A percentile compares a stretch with the other conserved stretches of the same genome.
Conservation (phyloP, 2,797 vertebrate genomes). For the Semotilus atromaculatus region DNA sequence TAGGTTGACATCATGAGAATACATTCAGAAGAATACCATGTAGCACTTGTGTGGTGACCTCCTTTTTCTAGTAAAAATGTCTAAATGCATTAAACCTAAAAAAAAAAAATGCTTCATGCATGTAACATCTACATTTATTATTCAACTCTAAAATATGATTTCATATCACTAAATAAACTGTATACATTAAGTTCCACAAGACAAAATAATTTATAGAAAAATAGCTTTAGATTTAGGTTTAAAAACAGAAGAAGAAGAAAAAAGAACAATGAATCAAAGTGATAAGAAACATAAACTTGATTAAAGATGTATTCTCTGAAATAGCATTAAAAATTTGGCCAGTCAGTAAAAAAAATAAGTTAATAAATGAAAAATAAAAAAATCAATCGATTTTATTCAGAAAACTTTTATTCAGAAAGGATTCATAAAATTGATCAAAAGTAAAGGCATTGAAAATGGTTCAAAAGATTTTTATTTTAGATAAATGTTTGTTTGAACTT, state of each 20-base stretch:
- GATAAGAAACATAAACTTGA: not conserved
- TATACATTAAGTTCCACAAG: not conserved
- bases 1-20: not conserved
- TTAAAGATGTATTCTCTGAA: not conserved
- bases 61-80: not conserved
- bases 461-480: not conserved
- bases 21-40: not conserved
- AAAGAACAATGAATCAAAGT: not conserved
- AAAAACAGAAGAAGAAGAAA: not conserved
- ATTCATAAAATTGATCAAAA: not conserved
- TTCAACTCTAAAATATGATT: not conserved
- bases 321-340: not conserved
- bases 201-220: not conserved
- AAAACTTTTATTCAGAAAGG: not conserved
- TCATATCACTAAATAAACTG: not conserved
- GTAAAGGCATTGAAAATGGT: not conserved
- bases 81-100: not conserved
- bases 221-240: not conserved
- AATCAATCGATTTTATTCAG: not conserved
- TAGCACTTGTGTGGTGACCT: no score
- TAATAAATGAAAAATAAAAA: rapidly evolving
- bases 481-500: not conserved
- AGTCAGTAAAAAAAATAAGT: no score
- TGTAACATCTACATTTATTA: not conserved
- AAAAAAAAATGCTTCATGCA: not conserved